Percentiles rank a stretch among this genome's conserved stretches.
These are phyloP conservation scores for Chlamydotis undulata DNA, from an alignment of 2,113 vertebrate genomes.

Conservation along the genomic window DNA sequence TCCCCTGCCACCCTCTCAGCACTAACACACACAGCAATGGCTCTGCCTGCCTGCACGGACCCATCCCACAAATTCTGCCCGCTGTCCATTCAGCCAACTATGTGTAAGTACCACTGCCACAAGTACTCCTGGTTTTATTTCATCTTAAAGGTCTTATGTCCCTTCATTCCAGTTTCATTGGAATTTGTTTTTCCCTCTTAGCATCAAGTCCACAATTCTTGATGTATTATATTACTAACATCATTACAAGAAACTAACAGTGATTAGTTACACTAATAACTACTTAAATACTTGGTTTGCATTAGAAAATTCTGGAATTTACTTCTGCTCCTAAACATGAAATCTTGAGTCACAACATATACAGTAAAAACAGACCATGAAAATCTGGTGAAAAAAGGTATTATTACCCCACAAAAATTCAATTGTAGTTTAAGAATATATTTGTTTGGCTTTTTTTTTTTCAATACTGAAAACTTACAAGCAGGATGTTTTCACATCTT, in stretches of 20 bases:
- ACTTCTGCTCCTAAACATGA: neutral
- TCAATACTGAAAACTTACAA: neutral
- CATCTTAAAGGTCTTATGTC: neutral
- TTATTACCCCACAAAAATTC: neutral
- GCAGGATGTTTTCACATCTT: neutral
- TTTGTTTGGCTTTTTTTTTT: neutral
- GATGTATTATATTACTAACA: neutral
- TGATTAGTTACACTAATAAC: neutral
- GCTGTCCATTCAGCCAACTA: neutral
- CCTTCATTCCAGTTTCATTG: neutral
- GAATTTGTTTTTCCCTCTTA: neutral
- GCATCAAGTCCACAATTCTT: neutral
- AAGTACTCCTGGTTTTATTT: neutral
- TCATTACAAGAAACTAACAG: neutral
- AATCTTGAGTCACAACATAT: neutral
- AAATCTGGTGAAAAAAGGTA: neutral
- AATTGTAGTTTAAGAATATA: neutral
- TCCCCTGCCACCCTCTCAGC: no score
- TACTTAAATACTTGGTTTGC: neutral
- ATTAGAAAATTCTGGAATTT: neutral
- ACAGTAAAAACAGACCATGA: neutral
- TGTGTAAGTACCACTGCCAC: rapidly evolving
- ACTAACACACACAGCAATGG: neutral
- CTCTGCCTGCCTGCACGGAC: neutral
- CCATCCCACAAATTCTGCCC: neutral